These are phyloP conservation scores for Amphipoea oculea DNA, from an alignment of 2,888 invertebrate species.

Conservation along the genomic window DNA sequence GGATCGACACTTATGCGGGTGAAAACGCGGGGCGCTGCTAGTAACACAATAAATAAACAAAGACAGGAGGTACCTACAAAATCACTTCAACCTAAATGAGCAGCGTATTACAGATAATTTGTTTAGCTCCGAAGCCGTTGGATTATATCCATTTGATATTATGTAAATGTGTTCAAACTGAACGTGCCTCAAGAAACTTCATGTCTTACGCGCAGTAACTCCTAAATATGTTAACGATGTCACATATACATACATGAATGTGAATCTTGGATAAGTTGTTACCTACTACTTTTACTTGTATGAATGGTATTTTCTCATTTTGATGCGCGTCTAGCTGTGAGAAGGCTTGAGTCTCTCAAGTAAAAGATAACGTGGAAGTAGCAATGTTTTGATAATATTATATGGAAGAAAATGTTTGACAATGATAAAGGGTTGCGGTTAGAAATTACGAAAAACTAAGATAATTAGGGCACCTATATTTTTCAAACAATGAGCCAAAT, in stretches of 20 bases:
- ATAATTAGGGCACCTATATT: neutral
- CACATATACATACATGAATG: conserved; percentile 64
- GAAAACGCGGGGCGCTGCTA: too few relatives aligned
- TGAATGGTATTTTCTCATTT: conserved; percentile 54
- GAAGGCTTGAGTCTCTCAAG: conserved; percentile 15
- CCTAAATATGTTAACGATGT: conserved; percentile 66
- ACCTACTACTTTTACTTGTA: conserved; percentile 44
- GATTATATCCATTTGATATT: conserved; percentile 61
- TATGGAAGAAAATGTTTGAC: neutral
- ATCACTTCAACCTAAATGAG: conserved; percentile 45
- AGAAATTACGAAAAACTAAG: accelerated
- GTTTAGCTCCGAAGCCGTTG: conserved; percentile 50
- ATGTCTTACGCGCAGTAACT: conserved; percentile 53
- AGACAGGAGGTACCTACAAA: conserved; percentile 11
- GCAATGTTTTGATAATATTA: conserved; percentile 22
- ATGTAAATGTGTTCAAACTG: conserved; percentile 62
- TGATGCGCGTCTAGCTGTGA: conserved; percentile 46
- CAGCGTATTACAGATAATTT: conserved; percentile 56
- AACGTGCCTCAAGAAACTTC: conserved; percentile 53
- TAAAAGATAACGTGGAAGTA: conserved; percentile 22
- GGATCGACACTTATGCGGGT: too few relatives aligned
- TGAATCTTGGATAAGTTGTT: conserved; percentile 49
- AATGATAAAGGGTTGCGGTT: neutral
- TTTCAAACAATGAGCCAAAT: neutral
- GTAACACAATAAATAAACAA: neutral